Evolutionary conservation across 2,797 vertebrate genomes (phyloP), one percentile per base, ranked within the genome.

Genomic region (Malacoctenus gilli): DNA sequence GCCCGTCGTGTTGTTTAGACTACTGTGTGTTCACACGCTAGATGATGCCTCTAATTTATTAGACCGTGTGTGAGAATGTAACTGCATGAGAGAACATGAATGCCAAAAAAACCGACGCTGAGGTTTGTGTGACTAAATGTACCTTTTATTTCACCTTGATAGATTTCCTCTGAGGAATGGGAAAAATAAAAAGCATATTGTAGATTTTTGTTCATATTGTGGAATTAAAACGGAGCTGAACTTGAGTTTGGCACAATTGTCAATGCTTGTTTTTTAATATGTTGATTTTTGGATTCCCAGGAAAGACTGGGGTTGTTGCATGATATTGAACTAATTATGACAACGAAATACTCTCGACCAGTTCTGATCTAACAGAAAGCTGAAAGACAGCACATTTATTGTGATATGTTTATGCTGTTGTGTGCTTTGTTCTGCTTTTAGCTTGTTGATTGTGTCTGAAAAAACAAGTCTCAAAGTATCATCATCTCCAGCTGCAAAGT

Each of bases 171-270:
- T 57, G 42, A 70, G 38, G 41, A 60, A 41, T 28, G 60, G 20
- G 28, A 21, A 56, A 23, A 60, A 43, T 23, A 58, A 20, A 25
- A 21, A 52, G 20, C 19, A 42, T 36, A 56, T 58, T 73, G 53
- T 65, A 73, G 69, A 73, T 68, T 51, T 59, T 55, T 50, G 64
- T 73, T 70, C 57, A 75, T 70, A 31, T 72, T 72, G 67, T 74
- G 59, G 25, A 84, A 83, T 79, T 77, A 74, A 78, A 81, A 65
- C 20, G 11, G 68, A 66, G 21, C 56, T 54, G 50, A 66, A 37
- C 64, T 58, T 1, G 0, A 60, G 40, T 9, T 42, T 59, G 15
- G 46, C 37, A 35, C 14, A 21, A 10, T 38, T 3, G 30, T 11
- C 7, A 4, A 3, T 11, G 11, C 30, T 32, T 32, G 11, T 5